phyloP scores from a whole-genome alignment of 2,888 invertebrate genomes.

The Cataglyphis altisquamis region DNA sequence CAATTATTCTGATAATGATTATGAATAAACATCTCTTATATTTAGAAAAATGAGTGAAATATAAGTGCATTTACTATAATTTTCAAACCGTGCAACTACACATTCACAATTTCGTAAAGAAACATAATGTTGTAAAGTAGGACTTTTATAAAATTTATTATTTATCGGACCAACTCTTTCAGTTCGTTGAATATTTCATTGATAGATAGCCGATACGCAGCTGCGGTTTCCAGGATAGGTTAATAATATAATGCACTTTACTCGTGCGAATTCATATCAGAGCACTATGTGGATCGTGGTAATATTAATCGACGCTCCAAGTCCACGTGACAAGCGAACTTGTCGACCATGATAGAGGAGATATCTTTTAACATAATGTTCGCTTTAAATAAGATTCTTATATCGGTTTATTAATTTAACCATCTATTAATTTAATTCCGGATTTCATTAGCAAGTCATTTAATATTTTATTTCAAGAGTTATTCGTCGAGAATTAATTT shows the following conservation, averaged over 20 bases:
- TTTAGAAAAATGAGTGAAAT: not conserved
- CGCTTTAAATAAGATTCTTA: not conserved
- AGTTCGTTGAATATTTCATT: slow-evolving; percentile 49
- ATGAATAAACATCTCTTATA: not conserved
- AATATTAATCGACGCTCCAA: slow-evolving; percentile 39
- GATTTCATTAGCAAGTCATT: not conserved
- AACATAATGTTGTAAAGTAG: slow-evolving; percentile 21
- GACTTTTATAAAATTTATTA: slow-evolving; percentile 46
- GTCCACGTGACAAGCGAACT: slow-evolving; percentile 8
- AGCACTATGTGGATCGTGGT: slow-evolving; percentile 4
- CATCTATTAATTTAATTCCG: not conserved
- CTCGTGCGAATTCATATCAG: slow-evolving; percentile 44
- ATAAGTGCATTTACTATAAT: not conserved
- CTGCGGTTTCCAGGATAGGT: slow-evolving; percentile 44
- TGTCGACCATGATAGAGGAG: not conserved
- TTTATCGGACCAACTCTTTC: slow-evolving; percentile 38
- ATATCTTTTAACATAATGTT: not conserved
- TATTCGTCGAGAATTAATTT: not conserved
- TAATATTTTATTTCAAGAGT: not conserved
- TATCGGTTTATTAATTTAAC: not conserved
- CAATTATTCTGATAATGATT: slow-evolving; percentile 16
- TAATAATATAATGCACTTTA: slow-evolving; percentile 55
- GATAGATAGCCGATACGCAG: slow-evolving; percentile 52
- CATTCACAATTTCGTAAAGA: not conserved
- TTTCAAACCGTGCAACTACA: not conserved